Evolutionary conservation across 2,113 vertebrate species (phyloP), one percentile per base, ranked within the genome.

Genomic region (Oxygymnocypris stewartii): DNA sequence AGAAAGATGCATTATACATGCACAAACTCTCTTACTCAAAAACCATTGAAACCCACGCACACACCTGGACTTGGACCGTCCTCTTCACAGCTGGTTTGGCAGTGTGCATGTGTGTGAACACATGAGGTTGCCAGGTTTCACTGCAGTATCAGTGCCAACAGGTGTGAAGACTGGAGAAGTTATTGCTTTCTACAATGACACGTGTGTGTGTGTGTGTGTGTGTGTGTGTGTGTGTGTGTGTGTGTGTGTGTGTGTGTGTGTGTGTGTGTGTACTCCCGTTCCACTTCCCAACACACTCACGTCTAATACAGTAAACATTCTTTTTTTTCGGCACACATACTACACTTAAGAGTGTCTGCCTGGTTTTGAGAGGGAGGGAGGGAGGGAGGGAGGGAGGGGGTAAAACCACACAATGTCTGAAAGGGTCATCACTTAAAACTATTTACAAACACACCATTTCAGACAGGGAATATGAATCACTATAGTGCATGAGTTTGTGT

Each of bases 81-180:
- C 44, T 88, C 84, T 79, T 2, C 82, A 91, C 92, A 92, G 93
- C 92, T 92, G 91, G 84, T 89, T 85, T 91, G 82, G 90, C 87
- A 54, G 6, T 3, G 65, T 35, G 65, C 31, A 16, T 67, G 65
- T 69, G 28, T 35, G 65, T 35, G 31, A 20, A 42, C 10, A 2
- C 37, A 74, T 74, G 20, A 74, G 37, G 37, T 42, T 73, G 69
- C 37, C 69, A 42, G 37, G 71, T 74, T 74, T 74, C 71, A 73
- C 4, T 23, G 69, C 37, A 74, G 71, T 74, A 42, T 74, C 71
- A 74, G 75, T 77, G 86, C 74, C 42, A 88, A 90, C 79, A 82
- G 61, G 61, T 82, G 61, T 82, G 59, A 67, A 47, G 40, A 42
- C 71, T 40, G 18, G 69, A 40, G 4, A 20, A 86, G 61, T 44